Percentiles rank a stretch among this genome's conserved stretches.
Conservation (phyloP, 2,113 vertebrate species). For the Syngnathus scovelli region DNA sequence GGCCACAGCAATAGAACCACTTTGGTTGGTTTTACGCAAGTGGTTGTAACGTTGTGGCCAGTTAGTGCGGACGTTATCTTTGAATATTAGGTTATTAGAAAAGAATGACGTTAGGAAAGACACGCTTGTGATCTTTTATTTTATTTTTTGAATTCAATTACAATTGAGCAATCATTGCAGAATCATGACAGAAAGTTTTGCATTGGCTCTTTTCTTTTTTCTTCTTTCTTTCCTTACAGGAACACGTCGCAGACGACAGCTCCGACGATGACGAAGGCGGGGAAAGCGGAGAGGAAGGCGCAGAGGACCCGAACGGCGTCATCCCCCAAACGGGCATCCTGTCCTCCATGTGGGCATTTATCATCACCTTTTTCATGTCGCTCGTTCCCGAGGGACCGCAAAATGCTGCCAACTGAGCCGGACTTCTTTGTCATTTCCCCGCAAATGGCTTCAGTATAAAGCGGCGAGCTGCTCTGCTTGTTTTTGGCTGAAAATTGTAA, state of each 20-base stretch:
- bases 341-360: conserved; percentile 92
- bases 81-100: no score
- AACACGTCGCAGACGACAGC: conserved; percentile 84
- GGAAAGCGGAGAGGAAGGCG: conserved; percentile 77
- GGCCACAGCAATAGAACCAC: no score
- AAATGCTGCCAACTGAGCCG: conserved; percentile 83
- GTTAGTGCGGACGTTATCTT: no score
- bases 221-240: conserved; percentile 65
- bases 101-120: no score
- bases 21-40: no score
- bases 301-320: conserved; percentile 68
- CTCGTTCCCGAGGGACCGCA: conserved; percentile 92
- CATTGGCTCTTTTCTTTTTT: not conserved
- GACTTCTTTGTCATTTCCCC: not conserved
- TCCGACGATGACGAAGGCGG: conserved; percentile 67
- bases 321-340: conserved; percentile 79
- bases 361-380: conserved; percentile 94
- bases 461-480: not conserved
- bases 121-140: no score
- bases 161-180: not conserved
- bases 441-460: not conserved
- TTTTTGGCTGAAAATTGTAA: not conserved
- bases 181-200: no score
- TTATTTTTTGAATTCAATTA: no score
- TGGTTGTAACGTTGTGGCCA: no score